phyloP scores from a whole-genome alignment of 2,113 vertebrate species.

The Pachyramphus minor region DNA sequence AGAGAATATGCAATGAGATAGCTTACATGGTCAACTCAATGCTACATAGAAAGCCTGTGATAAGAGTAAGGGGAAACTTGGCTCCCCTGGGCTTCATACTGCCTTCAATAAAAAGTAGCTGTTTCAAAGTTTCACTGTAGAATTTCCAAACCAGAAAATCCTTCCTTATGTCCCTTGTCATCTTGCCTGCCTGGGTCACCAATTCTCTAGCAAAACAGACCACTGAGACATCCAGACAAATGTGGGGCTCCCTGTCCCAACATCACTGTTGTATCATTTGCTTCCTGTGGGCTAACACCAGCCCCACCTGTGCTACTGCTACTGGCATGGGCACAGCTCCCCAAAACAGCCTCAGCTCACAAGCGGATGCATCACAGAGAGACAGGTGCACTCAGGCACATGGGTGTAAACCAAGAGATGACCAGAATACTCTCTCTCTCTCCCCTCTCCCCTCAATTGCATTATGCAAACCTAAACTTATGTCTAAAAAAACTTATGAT shows the following conservation, averaged over 20 bases:
- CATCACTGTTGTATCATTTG: background rate
- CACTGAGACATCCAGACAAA: background rate
- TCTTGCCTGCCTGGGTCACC: background rate
- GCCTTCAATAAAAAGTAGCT: background rate
- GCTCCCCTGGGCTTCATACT: background rate
- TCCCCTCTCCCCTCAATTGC: background rate
- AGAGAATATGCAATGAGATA: background rate
- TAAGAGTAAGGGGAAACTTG: background rate
- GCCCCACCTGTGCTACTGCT: background rate
- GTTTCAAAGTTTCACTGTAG: background rate
- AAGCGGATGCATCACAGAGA: rapidly evolving
- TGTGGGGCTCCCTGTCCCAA: background rate
- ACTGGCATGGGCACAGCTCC: background rate
- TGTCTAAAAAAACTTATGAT: background rate
- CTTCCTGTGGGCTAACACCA: background rate
- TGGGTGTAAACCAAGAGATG: background rate
- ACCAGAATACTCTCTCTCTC: background rate
- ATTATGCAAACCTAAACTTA: background rate
- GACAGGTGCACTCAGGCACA: rapidly evolving
- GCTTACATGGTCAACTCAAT: background rate
- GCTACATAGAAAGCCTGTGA: rapidly evolving
- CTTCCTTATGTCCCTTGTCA: background rate
- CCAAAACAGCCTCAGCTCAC: background rate
- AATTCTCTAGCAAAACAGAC: background rate
- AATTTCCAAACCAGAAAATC: background rate